Conservation (phyloP, 2,888 invertebrate species). For the Dasysyrphus albostriatus region DNA sequence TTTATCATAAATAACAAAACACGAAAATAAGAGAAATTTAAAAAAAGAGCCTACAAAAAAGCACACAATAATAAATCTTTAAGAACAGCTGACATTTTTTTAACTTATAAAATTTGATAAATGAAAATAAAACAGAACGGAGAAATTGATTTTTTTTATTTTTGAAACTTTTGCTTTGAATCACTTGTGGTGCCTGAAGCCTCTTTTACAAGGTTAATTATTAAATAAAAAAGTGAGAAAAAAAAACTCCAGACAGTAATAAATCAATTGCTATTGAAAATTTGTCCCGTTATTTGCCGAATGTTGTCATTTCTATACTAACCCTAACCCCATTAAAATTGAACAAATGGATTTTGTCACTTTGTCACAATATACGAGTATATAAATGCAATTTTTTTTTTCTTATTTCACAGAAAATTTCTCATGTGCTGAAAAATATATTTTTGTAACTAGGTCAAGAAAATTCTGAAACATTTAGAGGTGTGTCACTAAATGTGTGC, state of each 20-base stretch:
- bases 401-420: neutral
- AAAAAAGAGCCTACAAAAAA: no score
- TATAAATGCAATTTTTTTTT: conserved; percentile 18
- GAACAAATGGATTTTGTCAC: conserved; percentile 23
- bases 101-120: no score
- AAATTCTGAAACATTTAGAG: conserved; percentile 17
- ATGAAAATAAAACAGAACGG: no score
- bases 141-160: no score
- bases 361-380: conserved; percentile 30
- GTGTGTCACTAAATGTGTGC: neutral
- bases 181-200: no score
- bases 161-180: neutral
- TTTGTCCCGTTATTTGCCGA: neutral
- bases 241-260: no score
- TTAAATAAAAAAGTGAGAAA: no score
- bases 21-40: no score
- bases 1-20: no score
- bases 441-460: conserved; percentile 66
- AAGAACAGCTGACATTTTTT: no score
- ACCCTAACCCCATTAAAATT: neutral
- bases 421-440: neutral
- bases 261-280: neutral
- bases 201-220: no score
- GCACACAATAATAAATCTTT: no score
- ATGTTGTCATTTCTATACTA: neutral